Base-by-base conservation (phyloP, 2,113 vertebrate species). In the Syngnathus typhle region DNA sequence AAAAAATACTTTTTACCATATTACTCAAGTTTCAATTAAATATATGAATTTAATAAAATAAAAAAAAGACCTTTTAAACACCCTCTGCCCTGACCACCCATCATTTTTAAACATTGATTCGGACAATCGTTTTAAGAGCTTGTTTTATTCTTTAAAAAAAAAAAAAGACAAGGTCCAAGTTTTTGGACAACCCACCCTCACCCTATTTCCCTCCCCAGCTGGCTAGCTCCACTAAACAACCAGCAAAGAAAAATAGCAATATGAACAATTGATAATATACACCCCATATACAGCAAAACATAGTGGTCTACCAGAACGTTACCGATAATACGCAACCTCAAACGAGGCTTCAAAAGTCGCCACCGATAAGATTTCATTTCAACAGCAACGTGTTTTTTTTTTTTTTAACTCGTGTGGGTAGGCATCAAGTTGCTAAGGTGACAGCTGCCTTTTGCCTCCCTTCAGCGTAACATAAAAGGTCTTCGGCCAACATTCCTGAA, bases 231-330 rank as follows among this genome's bases (percentile, higher is more conserved):
- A 78, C 61, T 78, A 88, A 88, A 84, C 82, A 86, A 85, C 85
- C 85, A 87, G 86, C 78, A 84, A 87, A 90, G 83, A 87, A 89
- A 86, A 89, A 82, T 85, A 86, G 66, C 84, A 70, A 77, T 82
- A 85, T 87, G 79, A 80, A 89, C 86, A 84, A 76, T 82, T 76
- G 85, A 88, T 88, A 90, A 85, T 86, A 89, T 91, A 89, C 88
- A 89, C 81, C 87, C 83, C 79, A 90, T 90, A 83, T 90, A 91
- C 90, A 92, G 89, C 87, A 92, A 89, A 88, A 89, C 89, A 91
- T 87, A 90, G 88, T 89, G 89, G 87, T 89, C 87, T 86, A 87
- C 83, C 87, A 79, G 87, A 77, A 91, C 82, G 80, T 86, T 84
- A 89, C 83, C 86, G 84, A 75, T 80, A 76, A 84, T 82, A 88